Evolutionary conservation across 2,113 vertebrate species (phyloP).

Genomic region (Ctenodactylus gundi): DNA sequence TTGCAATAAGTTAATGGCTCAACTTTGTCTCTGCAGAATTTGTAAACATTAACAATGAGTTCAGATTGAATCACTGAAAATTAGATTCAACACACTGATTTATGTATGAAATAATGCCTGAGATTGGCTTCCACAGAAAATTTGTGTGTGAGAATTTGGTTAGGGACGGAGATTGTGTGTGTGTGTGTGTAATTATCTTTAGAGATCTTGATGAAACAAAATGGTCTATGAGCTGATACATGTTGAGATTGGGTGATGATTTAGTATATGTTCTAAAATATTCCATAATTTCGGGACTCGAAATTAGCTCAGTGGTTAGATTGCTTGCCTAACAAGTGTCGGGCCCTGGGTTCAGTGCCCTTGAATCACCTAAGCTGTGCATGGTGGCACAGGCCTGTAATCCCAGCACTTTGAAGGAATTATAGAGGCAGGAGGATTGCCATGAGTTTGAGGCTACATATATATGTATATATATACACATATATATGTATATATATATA

Average conservation of each 20-base stretch:
- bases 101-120: not conserved
- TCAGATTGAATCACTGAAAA: not conserved
- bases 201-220: not conserved
- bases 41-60: not conserved
- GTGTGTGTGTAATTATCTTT: not conserved
- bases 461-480: no score
- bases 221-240: not conserved
- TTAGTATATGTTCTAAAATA: constrained; percentile 20
- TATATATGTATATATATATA: no score
- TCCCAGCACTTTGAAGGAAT: no score
- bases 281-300: not conserved
- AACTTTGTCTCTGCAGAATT: not conserved
- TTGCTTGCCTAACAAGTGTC: no score
- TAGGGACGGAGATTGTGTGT: not conserved
- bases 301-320: no score
- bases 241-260: not conserved
- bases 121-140: not conserved
- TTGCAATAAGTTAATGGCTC: not conserved
- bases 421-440: no score
- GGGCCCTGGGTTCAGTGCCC: no score
- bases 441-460: no score
- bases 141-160: not conserved
- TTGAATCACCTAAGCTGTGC: no score
- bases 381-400: no score
- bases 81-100: not conserved